phyloP scores from a whole-genome alignment of 1,140 invertebrate genomes.

The Rhagoletis pomonella region DNA sequence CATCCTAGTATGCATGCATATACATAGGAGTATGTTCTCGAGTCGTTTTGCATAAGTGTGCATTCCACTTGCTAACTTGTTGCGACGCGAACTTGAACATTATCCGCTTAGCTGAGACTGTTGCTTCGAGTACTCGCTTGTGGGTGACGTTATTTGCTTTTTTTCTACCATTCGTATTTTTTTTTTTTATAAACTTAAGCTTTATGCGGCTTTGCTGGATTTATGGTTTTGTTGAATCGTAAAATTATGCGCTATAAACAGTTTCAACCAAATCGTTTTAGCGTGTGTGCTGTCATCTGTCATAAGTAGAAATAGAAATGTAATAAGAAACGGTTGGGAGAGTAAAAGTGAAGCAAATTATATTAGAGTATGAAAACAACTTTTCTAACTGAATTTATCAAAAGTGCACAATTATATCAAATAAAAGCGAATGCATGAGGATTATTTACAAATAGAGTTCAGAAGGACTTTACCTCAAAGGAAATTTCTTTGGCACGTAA shows the following conservation, averaged over 20 bases:
- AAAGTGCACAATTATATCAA: too few species aligned
- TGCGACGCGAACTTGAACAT: conserved; percentile 7
- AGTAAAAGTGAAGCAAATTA: too few species aligned
- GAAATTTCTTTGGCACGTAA: too few species aligned
- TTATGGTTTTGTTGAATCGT: not conserved
- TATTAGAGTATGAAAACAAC: too few species aligned
- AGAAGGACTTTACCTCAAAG: too few species aligned
- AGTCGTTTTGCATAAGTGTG: not conserved
- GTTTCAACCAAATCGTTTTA: not conserved
- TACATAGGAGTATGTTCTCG: not conserved
- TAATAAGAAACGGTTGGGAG: too few species aligned
- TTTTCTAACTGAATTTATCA: too few species aligned
- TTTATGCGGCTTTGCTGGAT: not conserved
- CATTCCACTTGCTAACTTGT: conserved; percentile 26
- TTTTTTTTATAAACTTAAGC: not conserved
- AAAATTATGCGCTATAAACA: conserved; percentile 12
- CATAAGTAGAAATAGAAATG: too few species aligned
- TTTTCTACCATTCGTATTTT: not conserved
- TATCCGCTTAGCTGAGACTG: conserved; percentile 27
- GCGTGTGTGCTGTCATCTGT: not conserved
- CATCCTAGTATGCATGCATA: not conserved
- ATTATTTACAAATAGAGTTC: too few species aligned
- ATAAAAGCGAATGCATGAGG: too few species aligned
- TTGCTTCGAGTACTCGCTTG: conserved; percentile 5
- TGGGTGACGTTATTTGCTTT: not conserved